Percentiles rank a stretch among this genome's conserved stretches.
These are phyloP conservation scores for Halichoerus grypus DNA, from an alignment of 2,113 vertebrate genomes.

Conservation along the genomic window DNA sequence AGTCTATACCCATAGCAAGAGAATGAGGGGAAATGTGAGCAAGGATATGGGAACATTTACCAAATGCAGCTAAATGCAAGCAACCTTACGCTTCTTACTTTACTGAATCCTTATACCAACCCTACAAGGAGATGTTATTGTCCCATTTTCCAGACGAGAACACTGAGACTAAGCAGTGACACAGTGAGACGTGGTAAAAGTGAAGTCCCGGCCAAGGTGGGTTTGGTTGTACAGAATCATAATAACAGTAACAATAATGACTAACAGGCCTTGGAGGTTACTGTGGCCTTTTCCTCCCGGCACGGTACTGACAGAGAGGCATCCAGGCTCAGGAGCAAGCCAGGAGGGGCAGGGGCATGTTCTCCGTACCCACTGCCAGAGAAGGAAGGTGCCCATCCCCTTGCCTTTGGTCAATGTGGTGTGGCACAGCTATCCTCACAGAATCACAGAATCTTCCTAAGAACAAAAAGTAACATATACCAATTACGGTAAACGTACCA, in stretches of 20 bases:
- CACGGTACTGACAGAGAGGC: neutral
- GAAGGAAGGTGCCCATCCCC: neutral
- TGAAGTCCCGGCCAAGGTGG: neutral
- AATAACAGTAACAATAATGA: no score
- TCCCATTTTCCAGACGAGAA: neutral
- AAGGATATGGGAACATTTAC: neutral
- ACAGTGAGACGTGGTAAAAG: neutral
- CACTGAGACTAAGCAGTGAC: neutral
- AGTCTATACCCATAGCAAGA: neutral
- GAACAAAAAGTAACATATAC: neutral
- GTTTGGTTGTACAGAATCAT: neutral
- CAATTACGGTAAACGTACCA: neutral
- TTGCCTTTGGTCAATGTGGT: neutral
- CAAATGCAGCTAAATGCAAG: neutral
- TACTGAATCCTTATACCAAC: neutral
- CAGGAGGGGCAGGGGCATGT: neutral
- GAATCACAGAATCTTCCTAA: neutral
- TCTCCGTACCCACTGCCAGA: no score
- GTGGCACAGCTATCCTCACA: neutral
- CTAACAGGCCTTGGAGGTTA: neutral
- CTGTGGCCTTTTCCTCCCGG: neutral
- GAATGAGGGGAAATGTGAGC: neutral
- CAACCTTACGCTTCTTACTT: neutral
- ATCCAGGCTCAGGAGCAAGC: neutral
- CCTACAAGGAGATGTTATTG: neutral